Evolutionary conservation across 92 coral and sea anemone genomes (phyloP), one percentile per base, ranked within the genome.

Genomic region (Palythoa caribaeorum): DNA sequence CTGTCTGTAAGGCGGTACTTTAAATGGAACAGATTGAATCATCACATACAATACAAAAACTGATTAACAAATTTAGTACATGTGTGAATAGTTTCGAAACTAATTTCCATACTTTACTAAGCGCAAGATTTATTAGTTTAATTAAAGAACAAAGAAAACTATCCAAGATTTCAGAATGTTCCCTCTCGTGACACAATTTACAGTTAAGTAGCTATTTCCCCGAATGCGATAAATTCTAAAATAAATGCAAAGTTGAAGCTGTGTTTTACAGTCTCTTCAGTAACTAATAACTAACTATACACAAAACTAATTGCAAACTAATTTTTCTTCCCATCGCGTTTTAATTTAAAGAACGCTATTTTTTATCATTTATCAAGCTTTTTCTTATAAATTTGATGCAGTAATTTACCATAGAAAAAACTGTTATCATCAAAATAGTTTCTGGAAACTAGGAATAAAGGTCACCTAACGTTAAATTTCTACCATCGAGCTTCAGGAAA

Each of bases 351-450:
- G 86, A 66, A 65, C 19, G 47, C 40, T 66, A 17, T 63, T 79
- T 77, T 81, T 63, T 44, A 17, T 69, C 19, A 65, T 81, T 81
- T 81, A 44, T 81, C 9, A 66, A n/a, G 59, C 13, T 19, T 81
- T 79, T 81, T 81, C 76, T 81, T 81, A 66, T 47, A 81, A 81
- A 81, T 21, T 36, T 1, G 59, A 66, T 39, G 73, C 75, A 68
- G 62, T 54, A 81, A 66, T 77, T 51, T 69, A 47, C 57, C 75
- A 65, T 81, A 81, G 59, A 81, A 81, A 81, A 76, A 66, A 44
- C 54, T 77, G 68, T 80, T 40, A 50, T 19, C 66, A 65, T 19
- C 75, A 81, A 81, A 81, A 81, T 81, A 81, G 86, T 69, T 81
- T 50, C 73, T 66, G 37, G 36, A 36, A 65, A 65, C 74, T 8